Evolutionary conservation across 2,888 invertebrate species (phyloP).

Genomic region (Caenorhabditis macrosperma): DNA sequence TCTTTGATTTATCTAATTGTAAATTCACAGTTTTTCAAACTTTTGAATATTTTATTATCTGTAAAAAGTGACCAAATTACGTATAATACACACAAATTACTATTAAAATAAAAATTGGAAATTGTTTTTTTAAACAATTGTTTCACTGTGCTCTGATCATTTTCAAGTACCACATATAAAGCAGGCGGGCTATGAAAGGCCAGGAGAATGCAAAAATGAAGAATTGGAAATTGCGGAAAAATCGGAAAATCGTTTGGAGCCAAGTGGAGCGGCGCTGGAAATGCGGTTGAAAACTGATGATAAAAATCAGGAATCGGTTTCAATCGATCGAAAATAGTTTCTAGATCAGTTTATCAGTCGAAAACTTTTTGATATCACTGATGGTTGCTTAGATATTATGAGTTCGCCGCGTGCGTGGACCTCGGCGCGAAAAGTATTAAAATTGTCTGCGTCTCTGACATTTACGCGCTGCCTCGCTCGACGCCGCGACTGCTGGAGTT

Average conservation of each 20-base stretch:
- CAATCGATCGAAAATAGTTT: too few relatives aligned
- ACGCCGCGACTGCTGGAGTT: too few relatives aligned
- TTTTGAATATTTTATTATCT: constrained; percentile 2
- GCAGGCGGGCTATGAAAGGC: constrained; percentile 49
- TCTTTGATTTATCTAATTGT: constrained; percentile 17
- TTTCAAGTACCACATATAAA: constrained; percentile 46
- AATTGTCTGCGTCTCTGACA: too few relatives aligned
- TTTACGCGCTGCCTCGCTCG: too few relatives aligned
- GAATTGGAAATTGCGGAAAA: constrained; percentile 46
- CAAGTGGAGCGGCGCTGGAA: constrained; percentile 46
- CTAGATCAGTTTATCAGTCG: too few relatives aligned
- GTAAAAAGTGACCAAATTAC: constrained; percentile 1
- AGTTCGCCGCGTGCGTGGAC: too few relatives aligned
- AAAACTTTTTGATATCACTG: too few relatives aligned
- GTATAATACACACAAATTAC: not conserved
- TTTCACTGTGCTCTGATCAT: constrained; percentile 10
- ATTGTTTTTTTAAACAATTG: not conserved
- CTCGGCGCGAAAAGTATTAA: too few relatives aligned
- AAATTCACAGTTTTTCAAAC: too few relatives aligned
- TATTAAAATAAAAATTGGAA: constrained; percentile 1
- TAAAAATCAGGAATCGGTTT: too few relatives aligned
- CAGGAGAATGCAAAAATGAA: constrained; percentile 59
- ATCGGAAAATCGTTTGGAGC: constrained; percentile 23
- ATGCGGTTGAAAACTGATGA: not conserved
- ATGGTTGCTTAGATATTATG: too few relatives aligned